Evolutionary conservation across 1,140 invertebrate species (phyloP).

Genomic region (Agrypnia vestita): DNA sequence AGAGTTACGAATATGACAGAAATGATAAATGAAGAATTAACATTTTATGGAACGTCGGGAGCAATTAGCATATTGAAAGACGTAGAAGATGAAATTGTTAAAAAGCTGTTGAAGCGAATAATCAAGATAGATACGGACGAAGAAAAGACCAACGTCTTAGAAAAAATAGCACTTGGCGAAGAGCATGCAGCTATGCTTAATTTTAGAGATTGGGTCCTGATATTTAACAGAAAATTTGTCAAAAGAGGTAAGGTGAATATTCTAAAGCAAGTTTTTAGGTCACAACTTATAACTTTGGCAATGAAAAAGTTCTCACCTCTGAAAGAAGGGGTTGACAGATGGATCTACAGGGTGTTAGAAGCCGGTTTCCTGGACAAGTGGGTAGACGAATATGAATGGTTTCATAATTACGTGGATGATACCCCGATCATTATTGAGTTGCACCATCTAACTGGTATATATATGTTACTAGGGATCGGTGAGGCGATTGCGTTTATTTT

Average conservation of each 20-base stretch:
- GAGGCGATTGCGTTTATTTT: slow-evolving; percentile 31
- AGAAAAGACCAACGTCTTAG: slow-evolving; percentile 38
- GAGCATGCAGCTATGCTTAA: slow-evolving; percentile 34
- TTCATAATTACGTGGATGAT: slow-evolving; percentile 10
- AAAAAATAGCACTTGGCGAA: slow-evolving; percentile 33
- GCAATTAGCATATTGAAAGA: slow-evolving; percentile 43
- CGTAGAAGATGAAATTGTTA: slow-evolving; percentile 41
- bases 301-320: slow-evolving; percentile 50
- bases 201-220: slow-evolving; percentile 41
- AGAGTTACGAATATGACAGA: slow-evolving; percentile 52
- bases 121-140: slow-evolving; percentile 2
- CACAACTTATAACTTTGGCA: slow-evolving; percentile 50
- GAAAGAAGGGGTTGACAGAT: slow-evolving; percentile 45
- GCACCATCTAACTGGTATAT: slow-evolving; percentile 46
- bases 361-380: slow-evolving; percentile 55
- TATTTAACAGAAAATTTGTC: slow-evolving; percentile 51
- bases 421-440: slow-evolving; percentile 41
- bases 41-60: slow-evolving; percentile 41
- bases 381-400: slow-evolving; percentile 38
- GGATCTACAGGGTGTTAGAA: slow-evolving; percentile 52
- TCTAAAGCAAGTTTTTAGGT: slow-evolving; percentile 49
- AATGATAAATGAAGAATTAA: slow-evolving; percentile 43
- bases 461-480: slow-evolving; percentile 50
- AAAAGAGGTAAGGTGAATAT: slow-evolving; percentile 47
- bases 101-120: slow-evolving; percentile 41